Base-by-base conservation (phyloP, 1,140 invertebrate species). In the Formica selysi region DNA sequence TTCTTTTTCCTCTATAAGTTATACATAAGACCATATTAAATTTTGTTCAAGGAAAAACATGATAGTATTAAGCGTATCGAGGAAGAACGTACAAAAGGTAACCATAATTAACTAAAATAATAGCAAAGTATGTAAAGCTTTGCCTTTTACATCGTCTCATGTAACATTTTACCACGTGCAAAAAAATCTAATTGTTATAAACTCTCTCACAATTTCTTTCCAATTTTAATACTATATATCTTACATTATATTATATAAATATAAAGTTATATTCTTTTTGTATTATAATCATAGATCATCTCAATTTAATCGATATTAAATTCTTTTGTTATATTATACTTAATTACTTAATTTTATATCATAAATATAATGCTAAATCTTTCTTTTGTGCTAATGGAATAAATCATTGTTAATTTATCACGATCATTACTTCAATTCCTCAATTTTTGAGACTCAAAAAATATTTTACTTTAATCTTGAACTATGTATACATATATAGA, bases 91-190 rank as follows among this genome's bases (percentile, higher is more conserved):
- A 29, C 8, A 67, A 8, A 67, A 41, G 61, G 8, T 62, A 29
- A 44, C 57, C 7, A n/a, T 41, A 61, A 76, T 62, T 76, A 44
- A 4, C 4, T 44, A 62, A 62, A 62, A 76, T 32, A 32, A 61
- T 22, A 62, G 26, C 8, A 61, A 41, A 38, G 5, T 62, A 4
- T 32, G 3, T 32, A 22, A 57, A 74, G 2, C 11, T 62, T 76
- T 44, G 7, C 22, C 22, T 41, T 61, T 59, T 41, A 26, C 44
- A 29, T 61, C n/a, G 32, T 16, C 5, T 38, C 26, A 76, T 13
- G n/a, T 29, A 76, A 76, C 2, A 19, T 41, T 62, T 61, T 32
- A 3, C 22, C 7, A 29, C 16, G 22, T 19, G 65, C 8, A 74
- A 59, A 29, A 10, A 36, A 4, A 36, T 19, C 16, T 51, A 51